Percentiles rank a stretch among this genome's conserved stretches.
phyloP scores from a whole-genome alignment of 2,888 invertebrate species.

The Meghimatium bilineatum region DNA sequence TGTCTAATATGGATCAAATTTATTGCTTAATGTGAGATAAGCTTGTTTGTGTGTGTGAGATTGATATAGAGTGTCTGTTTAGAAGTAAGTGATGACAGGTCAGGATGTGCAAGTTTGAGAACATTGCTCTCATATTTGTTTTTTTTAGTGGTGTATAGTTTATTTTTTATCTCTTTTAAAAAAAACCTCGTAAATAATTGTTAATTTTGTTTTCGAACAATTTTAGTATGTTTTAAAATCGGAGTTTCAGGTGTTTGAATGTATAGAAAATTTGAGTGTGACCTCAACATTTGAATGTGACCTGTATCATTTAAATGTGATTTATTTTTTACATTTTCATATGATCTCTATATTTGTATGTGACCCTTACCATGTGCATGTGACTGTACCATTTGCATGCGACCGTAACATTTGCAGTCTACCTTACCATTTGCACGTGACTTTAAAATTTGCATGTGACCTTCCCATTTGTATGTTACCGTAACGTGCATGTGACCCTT shows the following conservation, averaged over 20 bases:
- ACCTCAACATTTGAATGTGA: no score
- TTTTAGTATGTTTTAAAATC: neutral
- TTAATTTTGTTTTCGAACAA: neutral
- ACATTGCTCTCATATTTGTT: neutral
- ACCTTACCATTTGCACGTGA: no score
- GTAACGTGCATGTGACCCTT: no score
- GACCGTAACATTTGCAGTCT: no score
- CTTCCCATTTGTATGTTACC: no score
- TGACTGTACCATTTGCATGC: no score
- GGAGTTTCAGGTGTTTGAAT: neutral
- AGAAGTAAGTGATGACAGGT: neutral
- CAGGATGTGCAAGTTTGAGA: neutral
- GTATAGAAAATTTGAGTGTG: neutral
- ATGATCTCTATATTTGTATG: no score
- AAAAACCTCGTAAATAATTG: neutral
- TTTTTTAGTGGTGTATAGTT: neutral
- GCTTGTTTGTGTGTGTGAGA: neutral
- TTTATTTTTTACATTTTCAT: no score
- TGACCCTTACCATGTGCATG: no score
- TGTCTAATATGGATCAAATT: constrained; percentile 2
- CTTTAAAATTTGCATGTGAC: no score
- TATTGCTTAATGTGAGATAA: neutral
- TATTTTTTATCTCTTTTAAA: neutral
- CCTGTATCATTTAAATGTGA: neutral
- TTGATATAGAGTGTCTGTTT: neutral